Evolutionary conservation across 2,888 invertebrate species (phyloP), one percentile per base, ranked within the genome.

Genomic region (Himalopsyche japonica): DNA sequence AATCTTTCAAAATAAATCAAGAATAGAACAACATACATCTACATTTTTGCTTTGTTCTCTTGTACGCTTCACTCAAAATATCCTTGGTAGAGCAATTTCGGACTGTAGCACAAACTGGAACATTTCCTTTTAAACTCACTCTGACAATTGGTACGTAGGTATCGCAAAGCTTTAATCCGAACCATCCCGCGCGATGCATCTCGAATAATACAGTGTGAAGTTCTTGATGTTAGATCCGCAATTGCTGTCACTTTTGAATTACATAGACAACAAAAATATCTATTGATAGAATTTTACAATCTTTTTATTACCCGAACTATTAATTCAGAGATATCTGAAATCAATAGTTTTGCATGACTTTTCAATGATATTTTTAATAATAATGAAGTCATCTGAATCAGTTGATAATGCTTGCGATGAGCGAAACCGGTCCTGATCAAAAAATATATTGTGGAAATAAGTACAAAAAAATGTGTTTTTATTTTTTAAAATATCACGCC

Each of bases 1-100:
- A 77, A 79, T 82, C 37, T n/a, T 24, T 30, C 20, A 82, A 77
- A 48, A 82, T 10, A 34, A 24, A 76, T 76, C 76, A 79, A 49
- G 79, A 82, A 82, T 82, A 83, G 77, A 57, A 43, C 47, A 88
- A 94, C 95, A 94, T 92, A 95, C 95, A 95, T 91, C 93, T 92
- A 90, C 95, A 95, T 91, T 95, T 95, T 85, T 93, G 90, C 91
- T 94, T 95, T 27, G 94, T 94, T 88, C 93, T 91, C 88, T 93
- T 91, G 89, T 95, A 95, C 4, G 95, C 94, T 89, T 94, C 93
- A 88, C 93, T 92, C 83, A 93, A 88, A 83, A 92, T 88, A 87
- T 92, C 91, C 64, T 91, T 90, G 27, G 91, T 91, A 18, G 92
- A 91, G 34, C 86, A 86, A 34, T 80, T 81, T 8, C 85, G 88